Percentiles rank a stretch among this genome's conserved stretches.
These are phyloP conservation scores for Synchiropus splendidus DNA, from an alignment of 2,113 vertebrate species.

Conservation along the genomic window DNA sequence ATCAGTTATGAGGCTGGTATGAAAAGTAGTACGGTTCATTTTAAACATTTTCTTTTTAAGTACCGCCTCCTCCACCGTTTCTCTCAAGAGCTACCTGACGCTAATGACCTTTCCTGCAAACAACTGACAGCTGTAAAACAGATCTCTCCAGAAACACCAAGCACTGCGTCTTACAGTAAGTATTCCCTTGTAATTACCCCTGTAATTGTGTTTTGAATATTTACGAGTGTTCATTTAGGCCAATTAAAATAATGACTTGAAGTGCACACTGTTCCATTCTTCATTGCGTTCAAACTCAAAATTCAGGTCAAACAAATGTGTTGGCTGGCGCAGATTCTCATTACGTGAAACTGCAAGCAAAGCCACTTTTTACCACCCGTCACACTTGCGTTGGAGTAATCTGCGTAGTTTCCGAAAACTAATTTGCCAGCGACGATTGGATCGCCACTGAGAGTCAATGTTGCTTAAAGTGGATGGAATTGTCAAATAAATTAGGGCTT, in stretches of 20 bases:
- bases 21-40: no score
- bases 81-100: no score
- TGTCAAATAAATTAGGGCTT: constrained; percentile 27
- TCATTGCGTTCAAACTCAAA: constrained; percentile 21
- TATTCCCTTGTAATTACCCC: no score
- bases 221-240: no score
- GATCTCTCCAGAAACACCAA: no score
- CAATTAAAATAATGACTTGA: constrained; percentile 1
- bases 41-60: no score
- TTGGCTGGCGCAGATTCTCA: constrained; percentile 12
- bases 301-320: constrained; percentile 11
- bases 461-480: constrained; percentile 41
- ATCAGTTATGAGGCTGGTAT: no score
- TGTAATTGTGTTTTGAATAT: no score
- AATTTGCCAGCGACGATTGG: constrained; percentile 37
- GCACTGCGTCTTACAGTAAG: no score
- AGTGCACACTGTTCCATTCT: constrained; percentile 10
- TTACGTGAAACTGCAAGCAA: constrained; percentile 32
- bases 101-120: no score
- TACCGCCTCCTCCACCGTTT: no score
- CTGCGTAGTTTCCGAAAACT: constrained; percentile 37
- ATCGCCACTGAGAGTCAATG: constrained; percentile 33
- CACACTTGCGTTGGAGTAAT: constrained; percentile 31
- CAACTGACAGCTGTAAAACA: no score
- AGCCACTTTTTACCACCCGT: constrained; percentile 38